These are phyloP conservation scores for Perdita meconis DNA, from an alignment of 2,888 invertebrate genomes.

Conservation along the genomic window DNA sequence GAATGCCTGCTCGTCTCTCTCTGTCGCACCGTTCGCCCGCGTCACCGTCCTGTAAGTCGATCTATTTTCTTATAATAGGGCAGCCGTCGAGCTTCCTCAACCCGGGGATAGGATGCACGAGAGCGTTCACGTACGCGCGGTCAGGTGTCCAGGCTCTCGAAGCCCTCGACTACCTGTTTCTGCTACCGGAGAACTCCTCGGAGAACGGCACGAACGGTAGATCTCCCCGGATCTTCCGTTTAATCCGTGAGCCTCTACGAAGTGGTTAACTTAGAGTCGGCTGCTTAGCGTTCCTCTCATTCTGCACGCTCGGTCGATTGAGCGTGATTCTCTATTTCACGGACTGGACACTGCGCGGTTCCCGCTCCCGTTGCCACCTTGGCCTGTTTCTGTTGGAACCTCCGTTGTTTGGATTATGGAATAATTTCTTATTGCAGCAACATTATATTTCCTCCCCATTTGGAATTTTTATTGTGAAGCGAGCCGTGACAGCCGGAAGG, in stretches of 20 bases:
- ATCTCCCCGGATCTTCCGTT: conserved; percentile 44
- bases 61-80: conserved; percentile 79
- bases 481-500: too few species aligned
- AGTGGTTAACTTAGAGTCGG: conserved; percentile 68
- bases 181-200: conserved; percentile 49
- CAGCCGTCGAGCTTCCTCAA: conserved; percentile 48
- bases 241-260: conserved; percentile 34
- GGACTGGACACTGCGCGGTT: conserved; percentile 9
- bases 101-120: conserved; percentile 27
- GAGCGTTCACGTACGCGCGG: conserved; percentile 43
- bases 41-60: conserved; percentile 73
- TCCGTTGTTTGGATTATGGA: too few species aligned
- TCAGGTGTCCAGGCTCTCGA: conserved; percentile 60
- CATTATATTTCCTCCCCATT: too few species aligned
- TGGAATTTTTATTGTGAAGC: too few species aligned
- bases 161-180: conserved; percentile 66
- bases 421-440: too few species aligned
- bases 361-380: background rate
- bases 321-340: conserved; percentile 70
- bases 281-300: conserved; percentile 61
- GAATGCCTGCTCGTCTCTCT: conserved; percentile 27
- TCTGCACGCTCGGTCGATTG: conserved; percentile 69
- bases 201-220: conserved; percentile 11
- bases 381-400: too few species aligned
- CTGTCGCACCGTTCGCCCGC: conserved; percentile 29